These are phyloP conservation scores for Apis cerana DNA, from an alignment of 1,140 invertebrate species.

Conservation along the genomic window DNA sequence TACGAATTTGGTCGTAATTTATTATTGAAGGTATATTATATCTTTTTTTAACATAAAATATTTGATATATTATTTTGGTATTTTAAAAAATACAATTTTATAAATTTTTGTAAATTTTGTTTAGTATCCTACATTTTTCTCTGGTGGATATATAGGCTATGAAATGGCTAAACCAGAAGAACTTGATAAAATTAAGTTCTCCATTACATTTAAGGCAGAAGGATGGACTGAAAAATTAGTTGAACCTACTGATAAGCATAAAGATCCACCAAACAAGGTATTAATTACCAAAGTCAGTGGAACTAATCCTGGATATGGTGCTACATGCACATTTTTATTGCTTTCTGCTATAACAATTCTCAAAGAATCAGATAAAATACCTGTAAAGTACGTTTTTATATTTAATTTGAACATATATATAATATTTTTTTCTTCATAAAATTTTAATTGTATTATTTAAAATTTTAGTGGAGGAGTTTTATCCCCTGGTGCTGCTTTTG, in stretches of 20 bases:
- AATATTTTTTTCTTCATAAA: background rate
- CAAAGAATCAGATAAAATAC: constrained; percentile 89
- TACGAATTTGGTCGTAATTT: constrained; percentile 85
- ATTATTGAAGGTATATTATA: constrained; percentile 83
- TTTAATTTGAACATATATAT: background rate
- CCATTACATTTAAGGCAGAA: constrained; percentile 86
- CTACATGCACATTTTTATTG: constrained; percentile 89
- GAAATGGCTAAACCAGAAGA: constrained; percentile 85
- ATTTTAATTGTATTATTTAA: constrained; percentile 19
- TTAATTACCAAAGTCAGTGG: constrained; percentile 85
- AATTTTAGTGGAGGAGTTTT: constrained; percentile 80
- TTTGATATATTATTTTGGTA: background rate
- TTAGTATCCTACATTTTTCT: constrained; percentile 89
- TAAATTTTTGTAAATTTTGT: constrained; percentile 32
- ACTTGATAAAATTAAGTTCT: constrained; percentile 85
- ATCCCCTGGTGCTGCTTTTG: constrained; percentile 82
- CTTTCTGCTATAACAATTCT: constrained; percentile 89
- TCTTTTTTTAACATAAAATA: constrained; percentile 18
- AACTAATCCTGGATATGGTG: constrained; percentile 91
- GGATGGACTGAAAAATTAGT: constrained; percentile 88
- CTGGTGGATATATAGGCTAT: constrained; percentile 85
- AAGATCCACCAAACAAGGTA: constrained; percentile 84
- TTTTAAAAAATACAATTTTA: background rate
- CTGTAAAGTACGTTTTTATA: constrained; percentile 82
- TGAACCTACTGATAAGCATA: constrained; percentile 84